These are phyloP conservation scores for Thyatira batis DNA, from an alignment of 2,888 invertebrate species.

Conservation along the genomic window DNA sequence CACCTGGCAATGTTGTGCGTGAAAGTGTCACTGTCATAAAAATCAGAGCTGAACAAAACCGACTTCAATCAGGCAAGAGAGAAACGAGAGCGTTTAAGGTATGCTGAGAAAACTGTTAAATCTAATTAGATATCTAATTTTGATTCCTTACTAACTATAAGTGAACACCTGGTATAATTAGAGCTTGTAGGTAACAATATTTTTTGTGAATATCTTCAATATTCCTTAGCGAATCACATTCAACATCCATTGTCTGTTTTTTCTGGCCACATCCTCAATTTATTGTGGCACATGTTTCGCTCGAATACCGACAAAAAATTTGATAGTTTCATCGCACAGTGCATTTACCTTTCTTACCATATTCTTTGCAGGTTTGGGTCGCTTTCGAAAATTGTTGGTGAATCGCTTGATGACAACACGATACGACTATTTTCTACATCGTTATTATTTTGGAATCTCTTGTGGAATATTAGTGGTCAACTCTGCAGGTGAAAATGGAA, in stretches of 20 bases:
- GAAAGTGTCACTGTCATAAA: too few relatives aligned
- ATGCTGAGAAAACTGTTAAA: background rate
- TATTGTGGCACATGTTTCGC: conserved; percentile 77
- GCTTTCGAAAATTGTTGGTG: conserved; percentile 25
- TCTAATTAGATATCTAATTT: background rate
- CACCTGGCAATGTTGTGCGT: too few relatives aligned
- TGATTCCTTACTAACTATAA: background rate
- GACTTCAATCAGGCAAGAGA: too few relatives aligned
- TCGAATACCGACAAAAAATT: conserved; percentile 70
- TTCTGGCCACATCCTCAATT: conserved; percentile 81
- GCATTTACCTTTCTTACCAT: conserved; percentile 53
- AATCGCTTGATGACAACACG: conserved; percentile 37
- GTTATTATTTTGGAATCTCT: conserved; percentile 35
- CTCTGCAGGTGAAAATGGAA: conserved; percentile 45
- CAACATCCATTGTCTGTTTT: conserved; percentile 72
- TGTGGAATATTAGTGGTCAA: conserved; percentile 22
- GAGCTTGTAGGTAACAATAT: background rate
- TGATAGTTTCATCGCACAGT: conserved; percentile 52
- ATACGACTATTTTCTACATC: conserved; percentile 23
- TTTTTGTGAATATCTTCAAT: background rate
- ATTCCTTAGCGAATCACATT: conserved; percentile 13
- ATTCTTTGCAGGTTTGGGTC: conserved; percentile 49
- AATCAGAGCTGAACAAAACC: too few relatives aligned
- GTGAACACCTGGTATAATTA: too few relatives aligned
- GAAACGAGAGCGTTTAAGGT: background rate